phyloP scores from a whole-genome alignment of 2,797 vertebrate genomes.

The Pipistrellus pygmaeus region DNA sequence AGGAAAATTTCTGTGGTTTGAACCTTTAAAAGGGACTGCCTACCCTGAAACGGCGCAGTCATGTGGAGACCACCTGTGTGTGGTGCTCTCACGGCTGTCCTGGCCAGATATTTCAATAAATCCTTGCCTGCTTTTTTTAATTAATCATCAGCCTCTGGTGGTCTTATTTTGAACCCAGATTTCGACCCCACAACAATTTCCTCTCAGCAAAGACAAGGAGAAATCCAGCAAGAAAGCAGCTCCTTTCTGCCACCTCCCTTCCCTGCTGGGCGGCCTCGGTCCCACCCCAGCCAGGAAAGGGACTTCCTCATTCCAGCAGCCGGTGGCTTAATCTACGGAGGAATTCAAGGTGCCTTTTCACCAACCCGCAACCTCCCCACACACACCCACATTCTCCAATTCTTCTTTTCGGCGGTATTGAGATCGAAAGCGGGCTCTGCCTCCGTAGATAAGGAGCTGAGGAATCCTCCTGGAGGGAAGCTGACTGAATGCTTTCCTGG shows the following conservation, averaged over 20 bases:
- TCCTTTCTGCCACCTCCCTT: not conserved
- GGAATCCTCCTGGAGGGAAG: not conserved
- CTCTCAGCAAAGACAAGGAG: not conserved
- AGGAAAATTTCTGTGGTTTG: no score
- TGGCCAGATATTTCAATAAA: no score
- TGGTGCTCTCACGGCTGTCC: no score
- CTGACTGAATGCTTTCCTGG: not conserved
- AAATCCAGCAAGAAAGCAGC: not conserved
- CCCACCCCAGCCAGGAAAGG: not conserved
- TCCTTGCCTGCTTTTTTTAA: no score
- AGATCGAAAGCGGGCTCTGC: not conserved
- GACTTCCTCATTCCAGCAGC: constrained; percentile 75
- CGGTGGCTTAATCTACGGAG: constrained; percentile 21
- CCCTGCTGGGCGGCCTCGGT: not conserved
- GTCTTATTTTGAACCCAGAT: no score
- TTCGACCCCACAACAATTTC: not conserved
- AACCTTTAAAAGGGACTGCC: no score
- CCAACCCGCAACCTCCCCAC: not conserved
- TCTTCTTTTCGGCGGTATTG: constrained; percentile 28
- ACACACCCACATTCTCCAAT: not conserved
- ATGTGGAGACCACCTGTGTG: no score
- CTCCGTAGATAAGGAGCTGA: not conserved
- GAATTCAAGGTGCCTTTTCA: not conserved
- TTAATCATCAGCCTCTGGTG: no score
- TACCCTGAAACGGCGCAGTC: no score